Evolutionary conservation across 1,140 invertebrate species (phyloP).

Genomic region (Lasaia peninsularis): DNA sequence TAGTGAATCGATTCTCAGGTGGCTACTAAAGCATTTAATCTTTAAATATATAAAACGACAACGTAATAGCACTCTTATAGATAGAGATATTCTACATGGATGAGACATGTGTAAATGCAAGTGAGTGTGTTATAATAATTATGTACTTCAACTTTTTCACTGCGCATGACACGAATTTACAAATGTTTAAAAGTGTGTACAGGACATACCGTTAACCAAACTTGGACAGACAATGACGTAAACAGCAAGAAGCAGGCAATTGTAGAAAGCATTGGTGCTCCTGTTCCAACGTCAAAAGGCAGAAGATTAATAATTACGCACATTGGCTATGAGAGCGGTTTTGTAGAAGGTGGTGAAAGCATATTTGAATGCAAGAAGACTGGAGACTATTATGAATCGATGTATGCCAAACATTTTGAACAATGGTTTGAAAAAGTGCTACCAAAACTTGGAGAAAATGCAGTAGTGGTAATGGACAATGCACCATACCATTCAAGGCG

Average conservation of each 20-base stretch:
- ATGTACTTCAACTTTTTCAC: not conserved
- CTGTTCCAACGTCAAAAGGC: conserved; percentile 34
- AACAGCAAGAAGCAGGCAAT: conserved; percentile 21
- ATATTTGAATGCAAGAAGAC: conserved; percentile 34
- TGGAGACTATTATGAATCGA: conserved; percentile 36
- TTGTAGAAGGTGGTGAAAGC: conserved; percentile 28
- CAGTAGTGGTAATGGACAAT: conserved; percentile 24
- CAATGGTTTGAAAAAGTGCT: conserved; percentile 36
- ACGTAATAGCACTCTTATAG: no score
- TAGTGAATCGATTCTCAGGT: no score
- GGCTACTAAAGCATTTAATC: no score
- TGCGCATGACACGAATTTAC: not conserved
- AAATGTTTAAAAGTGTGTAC: conserved; percentile 3
- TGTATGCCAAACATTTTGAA: conserved; percentile 30
- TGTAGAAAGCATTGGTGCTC: conserved; percentile 25
- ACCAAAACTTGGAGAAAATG: conserved; percentile 26
- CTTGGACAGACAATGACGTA: conserved; percentile 26
- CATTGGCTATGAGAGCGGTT: conserved; percentile 36
- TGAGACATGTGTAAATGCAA: conserved; percentile 22
- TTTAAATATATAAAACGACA: no score
- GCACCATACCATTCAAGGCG: conserved; percentile 35
- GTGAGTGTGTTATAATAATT: conserved; percentile 11
- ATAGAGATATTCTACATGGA: conserved; percentile 19
- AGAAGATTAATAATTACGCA: conserved; percentile 36
- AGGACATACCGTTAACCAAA: conserved; percentile 29